Evolutionary conservation across 2,888 invertebrate species (phyloP), one percentile per base, ranked within the genome.

Genomic region (Ornithoptera alexandrae): DNA sequence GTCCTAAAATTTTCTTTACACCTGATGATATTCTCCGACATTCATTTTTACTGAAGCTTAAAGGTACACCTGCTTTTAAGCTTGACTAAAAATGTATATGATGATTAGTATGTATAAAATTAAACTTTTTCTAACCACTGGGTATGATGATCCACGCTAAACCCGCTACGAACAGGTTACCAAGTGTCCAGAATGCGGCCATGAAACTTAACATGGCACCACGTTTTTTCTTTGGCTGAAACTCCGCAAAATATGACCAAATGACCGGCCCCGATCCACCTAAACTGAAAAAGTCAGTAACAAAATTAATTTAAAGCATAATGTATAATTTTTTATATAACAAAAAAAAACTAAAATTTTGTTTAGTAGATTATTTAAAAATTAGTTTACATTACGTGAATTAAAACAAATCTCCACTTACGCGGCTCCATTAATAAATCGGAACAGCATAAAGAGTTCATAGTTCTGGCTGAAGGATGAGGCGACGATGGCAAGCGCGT

Each of bases 141-240:
- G 96, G 96, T 73, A 96, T 96, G 78, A 96, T 95, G 74, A 95
- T 92, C 95, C 96, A 95, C 74, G 96, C 96, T 75, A 95, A 87
- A 84, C 98, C 97, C 77, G 98, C 98, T 70, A 98, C 98, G 82
- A 98, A 96, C 76, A 98, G 93, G 86, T 98, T 98, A 76, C 98
- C 98, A 78, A 97, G 94, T 70, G 98, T 98, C 98, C 98, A 98
- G 89, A 98, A 98, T 67, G 97, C 97, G 71, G 98, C 98, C 96
- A 98, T 97, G 85, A 97, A 97, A 79, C 97, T 97, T 78, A 98
- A 93, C 97, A 98, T 98, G 67, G 97, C 96, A 66, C 98, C 98
- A 77, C 98, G 94, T 84, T 96, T 97, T 77, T 96, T 94, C 89
- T 97, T 97, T 70, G 98, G 97, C 89, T 98, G 98, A 88, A 98